Evolutionary conservation across 2,888 invertebrate species (phyloP).

Genomic region (Cryptophagus acutangulus): DNA sequence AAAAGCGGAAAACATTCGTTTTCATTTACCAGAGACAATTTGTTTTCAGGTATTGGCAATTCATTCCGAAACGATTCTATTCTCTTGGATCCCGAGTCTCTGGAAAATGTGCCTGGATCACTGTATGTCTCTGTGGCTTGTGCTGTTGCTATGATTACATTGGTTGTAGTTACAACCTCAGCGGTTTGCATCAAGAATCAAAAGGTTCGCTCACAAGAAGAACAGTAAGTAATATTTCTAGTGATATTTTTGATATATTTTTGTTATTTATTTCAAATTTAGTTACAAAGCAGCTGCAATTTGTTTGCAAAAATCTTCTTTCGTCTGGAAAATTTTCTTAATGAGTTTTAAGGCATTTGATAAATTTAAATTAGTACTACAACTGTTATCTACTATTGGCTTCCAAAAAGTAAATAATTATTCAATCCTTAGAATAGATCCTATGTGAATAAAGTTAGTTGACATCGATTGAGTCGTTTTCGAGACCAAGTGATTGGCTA

Average conservation of each 20-base stretch:
- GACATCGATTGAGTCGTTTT: no score
- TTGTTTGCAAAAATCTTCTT: no score
- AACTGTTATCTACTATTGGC: no score
- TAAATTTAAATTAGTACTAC: no score
- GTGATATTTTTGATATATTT: background rate
- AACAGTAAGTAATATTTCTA: constrained; percentile 54
- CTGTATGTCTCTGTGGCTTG: constrained; percentile 78
- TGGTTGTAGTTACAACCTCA: constrained; percentile 64
- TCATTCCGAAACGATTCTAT: constrained; percentile 68
- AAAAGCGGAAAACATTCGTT: constrained; percentile 17
- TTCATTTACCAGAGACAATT: constrained; percentile 23
- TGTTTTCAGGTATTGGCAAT: constrained; percentile 35
- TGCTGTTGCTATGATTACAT: constrained; percentile 66
- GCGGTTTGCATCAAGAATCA: constrained; percentile 64
- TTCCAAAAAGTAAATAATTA: no score
- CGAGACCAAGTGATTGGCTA: no score
- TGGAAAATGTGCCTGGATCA: constrained; percentile 61
- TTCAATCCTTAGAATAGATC: no score
- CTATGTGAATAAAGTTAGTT: no score
- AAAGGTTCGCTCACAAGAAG: constrained; percentile 63
- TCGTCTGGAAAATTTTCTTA: constrained; percentile 2
- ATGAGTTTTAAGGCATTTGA: constrained; percentile 3
- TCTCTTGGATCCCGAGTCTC: constrained; percentile 63
- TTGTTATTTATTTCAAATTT: no score
- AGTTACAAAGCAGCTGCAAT: no score